These are phyloP conservation scores for Excalfactoria chinensis DNA, from an alignment of 2,113 vertebrate genomes.

Conservation along the genomic window DNA sequence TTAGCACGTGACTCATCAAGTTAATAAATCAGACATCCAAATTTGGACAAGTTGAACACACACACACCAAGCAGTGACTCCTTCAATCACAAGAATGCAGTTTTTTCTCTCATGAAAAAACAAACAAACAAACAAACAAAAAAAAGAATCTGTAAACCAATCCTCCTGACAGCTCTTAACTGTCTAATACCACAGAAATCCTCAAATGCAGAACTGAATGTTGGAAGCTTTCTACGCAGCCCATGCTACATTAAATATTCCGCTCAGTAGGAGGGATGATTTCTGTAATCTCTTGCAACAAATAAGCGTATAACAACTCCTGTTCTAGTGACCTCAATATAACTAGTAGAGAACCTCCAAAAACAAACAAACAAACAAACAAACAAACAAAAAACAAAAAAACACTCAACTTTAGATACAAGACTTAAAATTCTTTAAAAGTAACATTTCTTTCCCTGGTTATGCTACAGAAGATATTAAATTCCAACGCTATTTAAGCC, in stretches of 20 bases:
- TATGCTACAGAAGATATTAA: background rate
- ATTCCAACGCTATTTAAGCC: background rate
- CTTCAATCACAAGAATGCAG: background rate
- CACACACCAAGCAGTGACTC: background rate
- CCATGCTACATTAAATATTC: background rate
- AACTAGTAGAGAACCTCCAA: background rate
- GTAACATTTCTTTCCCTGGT: background rate
- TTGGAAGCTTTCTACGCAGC: background rate
- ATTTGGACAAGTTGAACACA: background rate
- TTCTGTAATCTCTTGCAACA: background rate
- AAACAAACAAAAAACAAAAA: too few species aligned
- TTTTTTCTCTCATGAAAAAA: background rate
- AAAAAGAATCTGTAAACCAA: background rate
- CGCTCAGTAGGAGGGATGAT: background rate
- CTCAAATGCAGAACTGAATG: background rate
- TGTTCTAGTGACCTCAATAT: background rate
- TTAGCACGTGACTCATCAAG: background rate
- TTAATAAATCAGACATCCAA: background rate
- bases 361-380: background rate
- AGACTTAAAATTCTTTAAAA: background rate
- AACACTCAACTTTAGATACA: background rate
- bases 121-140: background rate
- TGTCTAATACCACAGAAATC: background rate
- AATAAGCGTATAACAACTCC: fast-evolving
- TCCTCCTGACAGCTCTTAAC: background rate